Evolutionary conservation across 1,140 invertebrate species (phyloP).

Genomic region (Hycleus cichorii): DNA sequence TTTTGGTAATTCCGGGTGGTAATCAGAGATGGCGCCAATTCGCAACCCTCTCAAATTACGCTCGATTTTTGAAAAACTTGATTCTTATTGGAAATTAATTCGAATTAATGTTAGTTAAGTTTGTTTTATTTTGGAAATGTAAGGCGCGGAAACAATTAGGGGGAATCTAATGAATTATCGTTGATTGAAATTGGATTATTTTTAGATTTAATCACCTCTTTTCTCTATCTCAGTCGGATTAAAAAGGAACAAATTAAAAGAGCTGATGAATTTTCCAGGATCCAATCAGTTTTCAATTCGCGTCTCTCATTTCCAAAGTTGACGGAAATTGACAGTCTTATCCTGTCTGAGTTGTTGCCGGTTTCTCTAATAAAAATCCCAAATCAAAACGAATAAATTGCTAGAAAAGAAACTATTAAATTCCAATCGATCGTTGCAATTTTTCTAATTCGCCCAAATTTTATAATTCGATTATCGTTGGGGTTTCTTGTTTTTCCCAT

Average conservation of each 20-base stretch:
- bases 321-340: slow-evolving; percentile 34
- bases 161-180: slow-evolving; percentile 7
- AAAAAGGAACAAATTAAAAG: slow-evolving; percentile 27
- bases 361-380: not conserved
- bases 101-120: not conserved
- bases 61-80: too few species aligned
- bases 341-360: slow-evolving; percentile 7
- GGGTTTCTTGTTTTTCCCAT: too few species aligned
- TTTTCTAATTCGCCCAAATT: not conserved
- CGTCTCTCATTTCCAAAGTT: slow-evolving; percentile 36
- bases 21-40: too few species aligned
- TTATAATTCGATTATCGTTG: too few species aligned
- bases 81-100: too few species aligned
- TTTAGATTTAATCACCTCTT: too few species aligned
- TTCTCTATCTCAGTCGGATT: slow-evolving; percentile 10
- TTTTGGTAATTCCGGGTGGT: too few species aligned
- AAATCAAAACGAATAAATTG: not conserved
- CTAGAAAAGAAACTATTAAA: not conserved
- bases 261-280: slow-evolving; percentile 25
- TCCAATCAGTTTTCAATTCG: slow-evolving; percentile 33
- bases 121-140: not conserved
- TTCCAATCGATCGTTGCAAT: not conserved
- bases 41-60: too few species aligned
- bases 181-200: slow-evolving; percentile 21
- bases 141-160: not conserved